phyloP scores from a whole-genome alignment of 2,113 vertebrate species.

The Nycticryphes semicollaris region DNA sequence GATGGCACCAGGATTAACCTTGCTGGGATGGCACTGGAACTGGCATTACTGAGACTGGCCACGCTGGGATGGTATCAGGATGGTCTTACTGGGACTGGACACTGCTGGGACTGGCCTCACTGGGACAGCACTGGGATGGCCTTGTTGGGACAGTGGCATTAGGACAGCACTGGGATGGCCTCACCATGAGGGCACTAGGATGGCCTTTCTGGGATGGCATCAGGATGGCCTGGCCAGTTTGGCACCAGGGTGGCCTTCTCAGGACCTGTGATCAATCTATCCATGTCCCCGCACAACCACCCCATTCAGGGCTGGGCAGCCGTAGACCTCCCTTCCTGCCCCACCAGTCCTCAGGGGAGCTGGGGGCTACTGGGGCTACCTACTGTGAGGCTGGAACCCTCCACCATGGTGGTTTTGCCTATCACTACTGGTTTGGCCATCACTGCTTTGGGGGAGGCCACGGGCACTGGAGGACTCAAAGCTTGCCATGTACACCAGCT shows the following conservation, averaged over 20 bases:
- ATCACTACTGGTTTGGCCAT: background rate
- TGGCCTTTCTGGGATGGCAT: background rate
- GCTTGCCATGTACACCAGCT: background rate
- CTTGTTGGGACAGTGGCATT: background rate
- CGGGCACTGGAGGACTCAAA: fast-evolving
- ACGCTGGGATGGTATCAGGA: background rate
- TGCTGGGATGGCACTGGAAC: background rate
- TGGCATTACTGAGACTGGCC: background rate
- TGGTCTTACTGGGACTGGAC: background rate
- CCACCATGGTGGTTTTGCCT: background rate
- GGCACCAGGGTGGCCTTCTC: background rate
- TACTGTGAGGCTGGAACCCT: background rate
- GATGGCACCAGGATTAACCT: background rate
- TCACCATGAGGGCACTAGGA: background rate
- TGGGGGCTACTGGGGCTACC: background rate
- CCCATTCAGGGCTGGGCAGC: background rate
- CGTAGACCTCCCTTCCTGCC: background rate
- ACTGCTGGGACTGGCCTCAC: background rate
- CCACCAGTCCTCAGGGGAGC: fast-evolving
- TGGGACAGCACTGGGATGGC: background rate
- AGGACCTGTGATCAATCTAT: background rate
- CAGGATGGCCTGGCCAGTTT: background rate
- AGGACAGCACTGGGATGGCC: background rate
- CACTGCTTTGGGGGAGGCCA: background rate
- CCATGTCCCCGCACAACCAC: background rate